phyloP scores from a whole-genome alignment of 2,113 vertebrate species.

The Calyptommatus sinebrachiatus region DNA sequence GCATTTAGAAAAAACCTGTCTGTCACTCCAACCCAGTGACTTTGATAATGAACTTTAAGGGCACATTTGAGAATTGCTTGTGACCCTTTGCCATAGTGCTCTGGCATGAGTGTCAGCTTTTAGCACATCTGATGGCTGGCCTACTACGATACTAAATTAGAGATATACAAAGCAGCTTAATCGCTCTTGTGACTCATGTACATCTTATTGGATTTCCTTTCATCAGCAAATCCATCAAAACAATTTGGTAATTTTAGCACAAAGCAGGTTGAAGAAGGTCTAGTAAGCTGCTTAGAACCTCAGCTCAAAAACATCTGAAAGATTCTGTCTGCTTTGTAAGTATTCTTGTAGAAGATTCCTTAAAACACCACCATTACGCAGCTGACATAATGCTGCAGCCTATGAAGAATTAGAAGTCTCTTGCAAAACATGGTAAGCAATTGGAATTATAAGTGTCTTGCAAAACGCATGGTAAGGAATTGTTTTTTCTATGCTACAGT shows the following conservation, averaged over 20 bases:
- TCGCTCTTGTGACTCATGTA: conserved; percentile 37
- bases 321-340: conserved; percentile 43
- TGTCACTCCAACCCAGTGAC: background rate
- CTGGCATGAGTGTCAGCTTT: background rate
- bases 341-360: background rate
- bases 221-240: conserved; percentile 61
- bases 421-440: conserved; percentile 32
- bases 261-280: conserved; percentile 63
- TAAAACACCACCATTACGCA: conserved; percentile 18
- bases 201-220: conserved; percentile 64
- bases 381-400: background rate
- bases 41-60: background rate
- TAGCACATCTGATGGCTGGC: background rate
- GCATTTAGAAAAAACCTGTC: too few relatives aligned
- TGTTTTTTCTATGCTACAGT: background rate
- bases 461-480: conserved; percentile 27
- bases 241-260: conserved; percentile 72
- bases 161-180: conserved; percentile 44
- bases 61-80: background rate
- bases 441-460: conserved; percentile 9
- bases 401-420: background rate
- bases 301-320: conserved; percentile 39
- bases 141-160: conserved; percentile 1
- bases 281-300: conserved; percentile 64
- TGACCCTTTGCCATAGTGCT: background rate